A percentile compares a stretch with the other conserved stretches of the same genome.
phyloP scores from a whole-genome alignment of 2,797 vertebrate genomes.

The Sphenopsis melanotis region DNA sequence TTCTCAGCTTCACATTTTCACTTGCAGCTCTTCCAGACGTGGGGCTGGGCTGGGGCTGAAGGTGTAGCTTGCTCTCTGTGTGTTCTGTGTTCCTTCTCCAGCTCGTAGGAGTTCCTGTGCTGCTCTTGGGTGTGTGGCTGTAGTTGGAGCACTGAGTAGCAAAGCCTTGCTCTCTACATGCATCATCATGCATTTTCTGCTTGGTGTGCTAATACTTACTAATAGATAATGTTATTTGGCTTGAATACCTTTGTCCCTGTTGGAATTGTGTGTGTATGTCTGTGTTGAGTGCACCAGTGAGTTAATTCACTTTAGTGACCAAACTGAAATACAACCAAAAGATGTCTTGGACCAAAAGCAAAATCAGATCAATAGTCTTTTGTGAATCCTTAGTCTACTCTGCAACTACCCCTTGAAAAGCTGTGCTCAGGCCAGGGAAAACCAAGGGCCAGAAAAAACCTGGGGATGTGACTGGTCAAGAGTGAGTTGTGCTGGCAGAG shows the following conservation, averaged over 20 bases:
- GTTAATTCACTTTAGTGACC: neutral
- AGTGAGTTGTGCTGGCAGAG: conserved; percentile 38
- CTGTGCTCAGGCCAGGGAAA: neutral
- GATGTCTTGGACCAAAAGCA: neutral
- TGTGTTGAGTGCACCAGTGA: neutral
- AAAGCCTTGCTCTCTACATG: neutral
- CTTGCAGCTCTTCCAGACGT: neutral
- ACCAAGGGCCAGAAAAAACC: neutral
- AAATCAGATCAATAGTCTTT: conserved; percentile 1
- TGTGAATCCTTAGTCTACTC: neutral
- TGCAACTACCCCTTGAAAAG: neutral
- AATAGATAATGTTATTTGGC: neutral
- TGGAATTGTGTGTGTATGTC: neutral
- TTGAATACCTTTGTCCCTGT: neutral
- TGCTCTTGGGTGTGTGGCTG: neutral
- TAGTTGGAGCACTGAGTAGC: neutral
- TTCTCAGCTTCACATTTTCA: neutral
- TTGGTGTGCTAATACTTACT: neutral
- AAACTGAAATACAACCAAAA: neutral
- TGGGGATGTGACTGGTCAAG: neutral
- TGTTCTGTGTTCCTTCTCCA: neutral
- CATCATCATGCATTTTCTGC: neutral
- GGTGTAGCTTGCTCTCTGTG: neutral
- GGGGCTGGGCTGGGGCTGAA: neutral
- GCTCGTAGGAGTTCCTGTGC: neutral